Evolutionary conservation across 2,888 invertebrate genomes (phyloP).

Genomic region (Caenorhabditis macrosperma): DNA sequence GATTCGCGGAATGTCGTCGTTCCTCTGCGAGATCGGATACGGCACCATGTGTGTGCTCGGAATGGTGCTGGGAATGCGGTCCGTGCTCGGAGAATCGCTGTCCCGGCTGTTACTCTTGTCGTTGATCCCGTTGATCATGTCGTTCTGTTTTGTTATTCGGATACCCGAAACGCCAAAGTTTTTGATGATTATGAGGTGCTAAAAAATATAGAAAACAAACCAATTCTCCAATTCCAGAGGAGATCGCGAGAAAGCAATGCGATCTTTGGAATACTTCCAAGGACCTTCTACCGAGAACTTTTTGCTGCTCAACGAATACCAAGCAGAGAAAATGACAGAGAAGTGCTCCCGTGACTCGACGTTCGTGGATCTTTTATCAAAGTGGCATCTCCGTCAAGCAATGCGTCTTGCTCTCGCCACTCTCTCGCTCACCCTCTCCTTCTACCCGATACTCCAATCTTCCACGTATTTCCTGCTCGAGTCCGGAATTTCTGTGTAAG

Average conservation of each 20-base stretch:
- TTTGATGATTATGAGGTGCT: slow-evolving; percentile 71
- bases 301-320: slow-evolving; percentile 63
- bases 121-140: slow-evolving; percentile 68
- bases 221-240: background rate
- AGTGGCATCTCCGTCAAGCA: slow-evolving; percentile 75
- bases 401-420: slow-evolving; percentile 70
- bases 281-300: slow-evolving; percentile 64
- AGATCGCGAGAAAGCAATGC: slow-evolving; percentile 49
- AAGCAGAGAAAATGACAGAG: slow-evolving; percentile 63
- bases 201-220: background rate
- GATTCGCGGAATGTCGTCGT: slow-evolving; percentile 72
- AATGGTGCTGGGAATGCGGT: slow-evolving; percentile 73
- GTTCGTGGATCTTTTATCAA: slow-evolving; percentile 65
- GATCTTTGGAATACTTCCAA: slow-evolving; percentile 74
- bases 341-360: slow-evolving; percentile 21
- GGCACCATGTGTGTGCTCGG: slow-evolving; percentile 75
- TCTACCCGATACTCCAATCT: slow-evolving; percentile 76
- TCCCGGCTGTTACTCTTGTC: slow-evolving; percentile 69
- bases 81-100: slow-evolving; percentile 73
- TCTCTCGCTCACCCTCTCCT: slow-evolving; percentile 72
- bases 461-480: slow-evolving; percentile 72
- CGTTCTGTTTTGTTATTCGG: slow-evolving; percentile 68
- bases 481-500: slow-evolving; percentile 60
- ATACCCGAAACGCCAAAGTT: slow-evolving; percentile 77
- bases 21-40: slow-evolving; percentile 77